These are phyloP conservation scores for Papilio elwesi DNA, from an alignment of 2,888 invertebrate species.

Conservation along the genomic window DNA sequence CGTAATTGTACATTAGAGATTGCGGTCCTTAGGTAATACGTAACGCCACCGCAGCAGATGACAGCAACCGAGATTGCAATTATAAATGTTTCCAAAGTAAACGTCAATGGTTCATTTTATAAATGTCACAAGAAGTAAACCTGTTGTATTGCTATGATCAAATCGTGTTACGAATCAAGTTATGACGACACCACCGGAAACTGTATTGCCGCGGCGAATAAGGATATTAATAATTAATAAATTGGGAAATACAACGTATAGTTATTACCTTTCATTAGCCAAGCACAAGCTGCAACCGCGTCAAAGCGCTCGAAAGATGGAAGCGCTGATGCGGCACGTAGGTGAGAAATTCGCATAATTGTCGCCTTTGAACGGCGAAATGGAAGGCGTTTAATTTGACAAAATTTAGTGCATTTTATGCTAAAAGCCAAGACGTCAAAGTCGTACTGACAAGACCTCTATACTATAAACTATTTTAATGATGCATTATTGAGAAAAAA, in stretches of 20 bases:
- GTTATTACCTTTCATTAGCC: slow-evolving; percentile 25
- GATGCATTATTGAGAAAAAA: too few relatives aligned
- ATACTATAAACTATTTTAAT: too few relatives aligned
- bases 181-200: slow-evolving; percentile 26
- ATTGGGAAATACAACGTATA: slow-evolving; percentile 27
- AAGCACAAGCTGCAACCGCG: slow-evolving; percentile 33
- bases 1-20: neutral
- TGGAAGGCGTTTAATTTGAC: neutral
- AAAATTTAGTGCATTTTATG: neutral
- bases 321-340: slow-evolving; percentile 20
- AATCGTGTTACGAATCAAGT: neutral
- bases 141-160: neutral
- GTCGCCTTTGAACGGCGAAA: neutral
- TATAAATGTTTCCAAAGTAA: slow-evolving; percentile 3
- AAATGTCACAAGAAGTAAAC: neutral
- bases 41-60: too few relatives aligned
- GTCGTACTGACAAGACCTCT: too few relatives aligned
- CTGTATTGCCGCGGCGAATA: slow-evolving; percentile 16
- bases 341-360: slow-evolving; percentile 30
- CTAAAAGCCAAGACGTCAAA: neutral
- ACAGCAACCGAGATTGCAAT: neutral
- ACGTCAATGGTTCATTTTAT: neutral
- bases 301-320: slow-evolving; percentile 27
- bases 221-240: slow-evolving; percentile 35
- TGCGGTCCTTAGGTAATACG: too few relatives aligned